Conservation (phyloP, 2,888 invertebrate genomes). For the Catocala nupta region DNA sequence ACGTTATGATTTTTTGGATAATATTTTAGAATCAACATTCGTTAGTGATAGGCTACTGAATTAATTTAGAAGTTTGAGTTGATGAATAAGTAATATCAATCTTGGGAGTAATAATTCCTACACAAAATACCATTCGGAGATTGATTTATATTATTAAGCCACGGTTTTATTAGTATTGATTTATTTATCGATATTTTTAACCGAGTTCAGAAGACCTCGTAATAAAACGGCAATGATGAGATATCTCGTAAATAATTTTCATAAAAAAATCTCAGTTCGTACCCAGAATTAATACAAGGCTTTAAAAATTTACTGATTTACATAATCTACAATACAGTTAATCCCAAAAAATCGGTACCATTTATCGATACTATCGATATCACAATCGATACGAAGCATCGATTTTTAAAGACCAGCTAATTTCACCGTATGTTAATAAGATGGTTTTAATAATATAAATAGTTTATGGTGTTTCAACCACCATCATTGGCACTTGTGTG, state of each 20-base stretch:
- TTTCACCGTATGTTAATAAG: constrained; percentile 63
- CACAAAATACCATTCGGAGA: constrained; percentile 11
- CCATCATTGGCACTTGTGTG: constrained; percentile 51
- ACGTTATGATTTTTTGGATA: constrained; percentile 27
- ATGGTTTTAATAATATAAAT: constrained; percentile 68
- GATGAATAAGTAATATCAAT: constrained; percentile 39
- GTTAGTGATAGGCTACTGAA: constrained; percentile 44
- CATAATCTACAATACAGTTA: constrained; percentile 3
- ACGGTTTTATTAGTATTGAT: constrained; percentile 19
- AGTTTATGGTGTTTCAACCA: constrained; percentile 59
- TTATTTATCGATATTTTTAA: constrained; percentile 14
- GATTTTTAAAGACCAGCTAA: constrained; percentile 30
- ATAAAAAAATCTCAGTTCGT: neutral
- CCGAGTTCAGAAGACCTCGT: too few species aligned
- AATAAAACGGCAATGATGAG: neutral
- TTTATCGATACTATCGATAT: constrained; percentile 11
- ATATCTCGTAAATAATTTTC: neutral
- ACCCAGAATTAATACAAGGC: neutral
- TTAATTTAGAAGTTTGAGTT: constrained; percentile 30
- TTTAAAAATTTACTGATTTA: neutral
- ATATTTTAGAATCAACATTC: constrained; percentile 44
- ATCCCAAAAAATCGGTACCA: constrained; percentile 2
- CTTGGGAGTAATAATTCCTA: constrained; percentile 16
- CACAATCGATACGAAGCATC: constrained; percentile 26
- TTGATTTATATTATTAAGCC: constrained; percentile 19